These are phyloP conservation scores for Hydra vulgaris DNA, from an alignment of 30 jellyfish, hydroid and myxozoan species.

Conservation along the genomic window DNA sequence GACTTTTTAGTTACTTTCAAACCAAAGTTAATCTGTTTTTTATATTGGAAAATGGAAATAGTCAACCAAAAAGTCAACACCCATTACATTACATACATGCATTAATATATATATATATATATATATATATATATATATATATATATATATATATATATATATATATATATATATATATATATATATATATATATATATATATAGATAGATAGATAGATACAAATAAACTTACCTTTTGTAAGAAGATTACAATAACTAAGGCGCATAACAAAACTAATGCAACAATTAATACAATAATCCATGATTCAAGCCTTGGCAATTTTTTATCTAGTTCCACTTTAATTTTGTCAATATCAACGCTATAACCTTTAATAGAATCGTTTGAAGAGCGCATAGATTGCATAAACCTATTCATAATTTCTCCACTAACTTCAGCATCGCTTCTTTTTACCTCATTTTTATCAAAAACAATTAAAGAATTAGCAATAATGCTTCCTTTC, in stretches of 20 bases:
- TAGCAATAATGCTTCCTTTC: not conserved
- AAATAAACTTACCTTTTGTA: slow-evolving; percentile 4
- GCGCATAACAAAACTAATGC: not conserved
- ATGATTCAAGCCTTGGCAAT: not conserved
- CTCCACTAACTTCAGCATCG: not conserved
- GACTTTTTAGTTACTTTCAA: too few relatives aligned
- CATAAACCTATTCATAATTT: not conserved
- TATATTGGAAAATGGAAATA: too few relatives aligned
- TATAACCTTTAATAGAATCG: not conserved
- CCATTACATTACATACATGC: too few relatives aligned
- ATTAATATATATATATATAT: too few relatives aligned
- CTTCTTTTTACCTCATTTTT: not conserved
- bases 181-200: too few relatives aligned
- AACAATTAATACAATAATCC: not conserved
- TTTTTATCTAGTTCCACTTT: not conserved
- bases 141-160: too few relatives aligned
- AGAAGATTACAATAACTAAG: not conserved
- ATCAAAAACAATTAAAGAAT: not conserved
- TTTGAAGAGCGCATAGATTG: not conserved
- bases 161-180: too few relatives aligned
- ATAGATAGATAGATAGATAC: not conserved
- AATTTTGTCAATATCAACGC: not conserved
- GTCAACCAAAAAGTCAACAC: too few relatives aligned
- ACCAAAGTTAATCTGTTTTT: too few relatives aligned
- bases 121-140: too few relatives aligned